phyloP scores from a whole-genome alignment of 2,797 vertebrate species.

The Pangasius sanitwongsei region DNA sequence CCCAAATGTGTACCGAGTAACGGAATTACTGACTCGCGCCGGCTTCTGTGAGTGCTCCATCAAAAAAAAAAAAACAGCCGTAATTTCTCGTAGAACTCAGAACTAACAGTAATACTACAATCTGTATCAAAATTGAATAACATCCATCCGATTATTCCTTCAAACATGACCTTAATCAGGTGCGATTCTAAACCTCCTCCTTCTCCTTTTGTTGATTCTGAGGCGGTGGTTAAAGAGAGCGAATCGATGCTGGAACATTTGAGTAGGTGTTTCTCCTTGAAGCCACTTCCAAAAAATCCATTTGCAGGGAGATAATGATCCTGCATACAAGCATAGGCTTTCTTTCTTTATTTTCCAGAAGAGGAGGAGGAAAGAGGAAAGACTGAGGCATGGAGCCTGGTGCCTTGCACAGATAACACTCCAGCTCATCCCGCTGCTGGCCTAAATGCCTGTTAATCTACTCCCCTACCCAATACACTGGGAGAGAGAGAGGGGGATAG shows the following conservation, averaged over 20 bases:
- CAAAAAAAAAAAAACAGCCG: neutral
- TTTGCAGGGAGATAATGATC: constrained; percentile 61
- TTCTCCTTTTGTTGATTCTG: constrained; percentile 31
- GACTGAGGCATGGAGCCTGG: constrained; percentile 52
- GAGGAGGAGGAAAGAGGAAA: constrained; percentile 34
- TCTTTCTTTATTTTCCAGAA: constrained; percentile 54
- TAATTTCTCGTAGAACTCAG: constrained; percentile 11
- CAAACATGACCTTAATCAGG: constrained; percentile 38
- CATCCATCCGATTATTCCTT: constrained; percentile 33
- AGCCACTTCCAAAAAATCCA: constrained; percentile 58
- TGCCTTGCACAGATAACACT: constrained; percentile 55
- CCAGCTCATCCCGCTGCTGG: constrained; percentile 34
- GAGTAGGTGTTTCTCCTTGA: constrained; percentile 58
- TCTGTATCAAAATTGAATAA: neutral
- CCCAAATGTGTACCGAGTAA: constrained; percentile 30
- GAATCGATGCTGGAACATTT: constrained; percentile 52
- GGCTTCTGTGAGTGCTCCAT: neutral
- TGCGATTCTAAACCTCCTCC: neutral
- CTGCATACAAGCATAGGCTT: constrained; percentile 44
- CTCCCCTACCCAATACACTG: constrained; percentile 36
- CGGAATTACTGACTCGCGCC: constrained; percentile 36
- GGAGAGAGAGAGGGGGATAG: constrained; percentile 25
- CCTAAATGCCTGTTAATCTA: constrained; percentile 57
- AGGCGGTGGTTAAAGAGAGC: constrained; percentile 39
- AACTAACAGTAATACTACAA: neutral